phyloP scores from a whole-genome alignment of 2,113 vertebrate species.

The Alethe castanea region DNA sequence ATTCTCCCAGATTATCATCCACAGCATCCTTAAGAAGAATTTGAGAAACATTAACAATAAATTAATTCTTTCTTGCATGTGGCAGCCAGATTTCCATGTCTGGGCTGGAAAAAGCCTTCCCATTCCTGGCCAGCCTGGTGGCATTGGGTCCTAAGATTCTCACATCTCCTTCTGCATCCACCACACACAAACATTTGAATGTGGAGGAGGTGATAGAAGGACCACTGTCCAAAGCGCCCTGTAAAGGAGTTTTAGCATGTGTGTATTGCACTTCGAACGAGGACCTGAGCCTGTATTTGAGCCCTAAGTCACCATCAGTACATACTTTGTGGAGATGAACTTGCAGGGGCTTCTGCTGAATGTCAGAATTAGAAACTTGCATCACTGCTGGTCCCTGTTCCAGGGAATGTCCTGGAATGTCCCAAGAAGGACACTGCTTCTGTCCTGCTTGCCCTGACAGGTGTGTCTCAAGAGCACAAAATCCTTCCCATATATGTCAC shows the following conservation, averaged over 20 bases:
- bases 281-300: background rate
- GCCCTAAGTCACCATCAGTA: background rate
- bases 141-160: background rate
- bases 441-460: background rate
- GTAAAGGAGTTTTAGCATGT: fast-evolving
- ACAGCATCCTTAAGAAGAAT: background rate
- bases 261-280: background rate
- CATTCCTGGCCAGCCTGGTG: background rate
- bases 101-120: background rate
- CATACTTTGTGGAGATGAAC: background rate
- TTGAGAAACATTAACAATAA: background rate
- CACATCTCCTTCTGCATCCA: background rate
- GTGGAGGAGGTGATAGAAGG: background rate
- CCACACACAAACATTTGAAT: fast-evolving
- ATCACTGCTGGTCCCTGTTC: background rate
- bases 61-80: background rate
- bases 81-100: background rate
- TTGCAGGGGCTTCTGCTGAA: background rate
- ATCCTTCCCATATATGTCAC: background rate
- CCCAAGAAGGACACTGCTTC: background rate
- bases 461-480: background rate
- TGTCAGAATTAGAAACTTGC: background rate
- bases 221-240: background rate
- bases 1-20: background rate
- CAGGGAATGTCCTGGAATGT: background rate